Conservation (phyloP, 2,888 invertebrate species). For the Eurytoma californica region DNA sequence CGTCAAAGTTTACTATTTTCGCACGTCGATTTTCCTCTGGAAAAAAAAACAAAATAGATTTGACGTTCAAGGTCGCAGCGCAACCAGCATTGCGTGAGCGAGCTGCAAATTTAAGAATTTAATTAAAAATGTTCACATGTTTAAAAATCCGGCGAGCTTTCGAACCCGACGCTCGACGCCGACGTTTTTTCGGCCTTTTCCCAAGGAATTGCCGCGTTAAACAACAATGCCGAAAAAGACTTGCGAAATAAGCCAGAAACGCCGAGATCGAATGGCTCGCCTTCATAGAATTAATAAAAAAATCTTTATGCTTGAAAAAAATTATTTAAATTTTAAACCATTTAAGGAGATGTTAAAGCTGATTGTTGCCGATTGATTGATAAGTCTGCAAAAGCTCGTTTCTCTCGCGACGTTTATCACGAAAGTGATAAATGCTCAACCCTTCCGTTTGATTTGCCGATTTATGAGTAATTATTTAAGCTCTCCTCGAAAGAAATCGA, state of each 20-base stretch:
- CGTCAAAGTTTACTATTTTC: slow-evolving; percentile 55
- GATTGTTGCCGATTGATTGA: slow-evolving; percentile 54
- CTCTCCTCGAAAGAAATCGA: neutral
- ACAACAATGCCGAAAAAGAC: slow-evolving; percentile 56
- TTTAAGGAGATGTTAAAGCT: slow-evolving; percentile 51
- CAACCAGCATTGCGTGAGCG: slow-evolving; percentile 56
- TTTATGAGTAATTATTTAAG: slow-evolving; percentile 1
- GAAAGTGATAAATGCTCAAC: slow-evolving; percentile 45
- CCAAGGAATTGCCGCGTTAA: slow-evolving; percentile 52
- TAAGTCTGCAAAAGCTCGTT: slow-evolving; percentile 43
- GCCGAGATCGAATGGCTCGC: slow-evolving; percentile 52
- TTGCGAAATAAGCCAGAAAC: slow-evolving; percentile 52
- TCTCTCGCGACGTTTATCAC: slow-evolving; percentile 39
- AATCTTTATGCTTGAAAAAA: slow-evolving; percentile 31
- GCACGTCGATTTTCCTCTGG: slow-evolving; percentile 58
- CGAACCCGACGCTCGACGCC: slow-evolving; percentile 49
- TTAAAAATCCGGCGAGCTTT: slow-evolving; percentile 45
- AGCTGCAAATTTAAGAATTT: slow-evolving; percentile 57
- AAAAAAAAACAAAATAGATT: slow-evolving; percentile 57
- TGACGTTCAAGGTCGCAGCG: slow-evolving; percentile 58
- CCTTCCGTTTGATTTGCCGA: slow-evolving; percentile 39
- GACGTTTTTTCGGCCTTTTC: slow-evolving; percentile 55
- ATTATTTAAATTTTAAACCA: slow-evolving; percentile 36
- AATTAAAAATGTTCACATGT: slow-evolving; percentile 51
- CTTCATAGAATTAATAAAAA: slow-evolving; percentile 30